A percentile compares a stretch with the other conserved stretches of the same genome.
Conservation (phyloP, 2,113 vertebrate species). For the Arenaria interpres region DNA sequence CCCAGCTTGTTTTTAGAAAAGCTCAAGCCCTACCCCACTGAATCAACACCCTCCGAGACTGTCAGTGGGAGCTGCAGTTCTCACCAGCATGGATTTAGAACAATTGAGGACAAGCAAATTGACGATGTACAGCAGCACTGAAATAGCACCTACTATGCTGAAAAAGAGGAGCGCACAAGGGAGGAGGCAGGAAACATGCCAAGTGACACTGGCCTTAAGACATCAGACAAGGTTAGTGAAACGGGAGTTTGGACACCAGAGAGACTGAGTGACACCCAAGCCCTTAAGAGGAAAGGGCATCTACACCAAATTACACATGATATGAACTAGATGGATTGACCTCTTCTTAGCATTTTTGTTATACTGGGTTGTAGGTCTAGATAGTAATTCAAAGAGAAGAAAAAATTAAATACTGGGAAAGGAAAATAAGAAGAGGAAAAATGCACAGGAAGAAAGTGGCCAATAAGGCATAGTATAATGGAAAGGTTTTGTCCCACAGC, state of each 20-base stretch:
- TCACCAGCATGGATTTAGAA: not conserved
- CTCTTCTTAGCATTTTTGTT: not conserved
- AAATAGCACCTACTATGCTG: not conserved
- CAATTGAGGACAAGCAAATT: not conserved
- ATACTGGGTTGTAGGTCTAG: not conserved
- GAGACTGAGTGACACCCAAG: not conserved
- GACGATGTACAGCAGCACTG: not conserved
- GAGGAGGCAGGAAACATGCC: not conserved
- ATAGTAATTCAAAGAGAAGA: not conserved
- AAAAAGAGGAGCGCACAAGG: not conserved
- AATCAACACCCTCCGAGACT: slow-evolving; percentile 18
- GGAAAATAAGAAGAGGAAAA: not conserved
- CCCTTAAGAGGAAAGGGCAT: not conserved
- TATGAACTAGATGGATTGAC: not conserved
- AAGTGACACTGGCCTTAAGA: not conserved
- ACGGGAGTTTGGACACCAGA: not conserved
- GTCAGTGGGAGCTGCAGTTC: not conserved
- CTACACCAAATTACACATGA: not conserved
- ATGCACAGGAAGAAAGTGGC: not conserved
- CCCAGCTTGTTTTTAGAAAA: slow-evolving; percentile 55
- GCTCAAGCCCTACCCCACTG: slow-evolving; percentile 40
- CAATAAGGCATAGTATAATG: not conserved
- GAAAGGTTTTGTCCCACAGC: not conserved
- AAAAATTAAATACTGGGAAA: not conserved
- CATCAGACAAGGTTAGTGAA: not conserved